These are phyloP conservation scores for Rhopilema esculentum DNA, from an alignment of 30 jellyfish, hydroid and myxozoan species.

Conservation along the genomic window DNA sequence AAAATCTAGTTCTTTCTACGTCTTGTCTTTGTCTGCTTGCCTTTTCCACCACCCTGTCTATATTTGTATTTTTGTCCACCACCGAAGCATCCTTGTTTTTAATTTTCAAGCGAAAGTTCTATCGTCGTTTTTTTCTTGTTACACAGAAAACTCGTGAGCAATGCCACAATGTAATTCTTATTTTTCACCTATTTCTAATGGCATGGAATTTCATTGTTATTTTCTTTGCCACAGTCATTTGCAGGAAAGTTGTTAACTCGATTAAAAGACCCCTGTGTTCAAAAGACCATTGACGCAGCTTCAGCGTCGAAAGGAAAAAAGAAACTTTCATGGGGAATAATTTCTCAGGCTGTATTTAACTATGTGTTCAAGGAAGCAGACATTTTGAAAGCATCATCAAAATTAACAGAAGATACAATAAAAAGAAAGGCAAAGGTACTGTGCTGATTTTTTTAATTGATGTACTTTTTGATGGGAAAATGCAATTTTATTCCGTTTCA, in stretches of 20 bases:
- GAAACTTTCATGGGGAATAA: slow-evolving; percentile 45
- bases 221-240: slow-evolving; percentile 15
- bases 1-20: too few relatives aligned
- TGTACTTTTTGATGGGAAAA: background rate
- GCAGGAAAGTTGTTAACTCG: slow-evolving; percentile 29
- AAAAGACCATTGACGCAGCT: slow-evolving; percentile 34
- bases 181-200: background rate
- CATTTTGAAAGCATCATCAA: slow-evolving; percentile 27
- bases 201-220: background rate
- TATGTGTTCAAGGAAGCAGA: slow-evolving; percentile 64
- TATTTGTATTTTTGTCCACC: too few relatives aligned
- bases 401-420: slow-evolving; percentile 58
- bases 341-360: slow-evolving; percentile 1
- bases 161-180: too few relatives aligned
- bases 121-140: too few relatives aligned
- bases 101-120: too few relatives aligned
- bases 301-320: background rate
- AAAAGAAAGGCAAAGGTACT: slow-evolving; percentile 42
- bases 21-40: too few relatives aligned
- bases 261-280: slow-evolving; percentile 44
- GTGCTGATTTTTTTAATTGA: background rate
- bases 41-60: too few relatives aligned
- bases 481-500: background rate
- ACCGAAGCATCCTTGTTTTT: too few relatives aligned
- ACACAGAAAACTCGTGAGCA: too few relatives aligned